Percentiles rank a stretch among this genome's conserved stretches.
phyloP scores from a whole-genome alignment of 2,797 vertebrate genomes.

The Myiotriccus ornatus region DNA sequence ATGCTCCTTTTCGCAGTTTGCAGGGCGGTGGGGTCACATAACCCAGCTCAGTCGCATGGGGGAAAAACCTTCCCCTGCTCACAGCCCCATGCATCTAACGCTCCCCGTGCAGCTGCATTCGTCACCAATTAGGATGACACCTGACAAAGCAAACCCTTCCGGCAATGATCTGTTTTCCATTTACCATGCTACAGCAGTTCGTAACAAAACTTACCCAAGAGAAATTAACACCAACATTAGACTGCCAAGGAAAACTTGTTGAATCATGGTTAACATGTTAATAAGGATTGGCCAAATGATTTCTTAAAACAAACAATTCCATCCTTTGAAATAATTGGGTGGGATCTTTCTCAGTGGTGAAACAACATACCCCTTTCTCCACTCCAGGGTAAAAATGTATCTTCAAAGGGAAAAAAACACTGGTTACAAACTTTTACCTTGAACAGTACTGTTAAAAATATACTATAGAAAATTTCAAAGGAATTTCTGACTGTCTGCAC shows the following conservation, averaged over 20 bases:
- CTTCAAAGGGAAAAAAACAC: background rate
- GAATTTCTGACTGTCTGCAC: background rate
- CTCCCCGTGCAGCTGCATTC: rapidly evolving
- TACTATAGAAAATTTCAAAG: background rate
- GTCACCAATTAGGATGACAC: background rate
- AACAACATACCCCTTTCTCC: background rate
- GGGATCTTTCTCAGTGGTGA: background rate
- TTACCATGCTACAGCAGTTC: background rate
- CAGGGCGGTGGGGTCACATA: rapidly evolving
- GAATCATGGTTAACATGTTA: background rate
- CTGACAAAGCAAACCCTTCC: background rate
- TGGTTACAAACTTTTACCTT: background rate
- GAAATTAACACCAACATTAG: background rate
- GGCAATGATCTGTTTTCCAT: background rate
- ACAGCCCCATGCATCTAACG: rapidly evolving
- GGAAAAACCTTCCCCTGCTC: background rate
- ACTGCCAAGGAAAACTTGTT: background rate
- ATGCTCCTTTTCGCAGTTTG: background rate
- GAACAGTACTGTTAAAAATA: background rate
- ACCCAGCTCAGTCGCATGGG: background rate
- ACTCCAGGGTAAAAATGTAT: background rate
- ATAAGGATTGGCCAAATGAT: rapidly evolving
- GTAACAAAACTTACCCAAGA: background rate
- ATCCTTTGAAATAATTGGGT: background rate
- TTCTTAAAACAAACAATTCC: background rate